Base-by-base conservation (phyloP, 2,888 invertebrate species). In the Cerastoderma edule region DNA sequence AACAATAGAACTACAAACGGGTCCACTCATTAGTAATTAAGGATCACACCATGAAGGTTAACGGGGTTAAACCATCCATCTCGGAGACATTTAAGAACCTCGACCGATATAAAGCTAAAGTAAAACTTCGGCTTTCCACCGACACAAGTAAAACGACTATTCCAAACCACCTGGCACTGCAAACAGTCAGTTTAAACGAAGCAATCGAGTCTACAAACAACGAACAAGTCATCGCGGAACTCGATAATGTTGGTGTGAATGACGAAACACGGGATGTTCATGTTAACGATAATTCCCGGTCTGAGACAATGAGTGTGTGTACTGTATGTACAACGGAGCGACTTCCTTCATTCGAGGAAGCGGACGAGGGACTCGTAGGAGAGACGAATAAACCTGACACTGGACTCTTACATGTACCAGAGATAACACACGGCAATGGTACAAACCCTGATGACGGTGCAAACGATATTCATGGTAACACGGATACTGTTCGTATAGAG, bases 271-370 rank as follows among this genome's bases (percentile, higher is more conserved):
- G n/a, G n/a, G n/a, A n/a, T n/a, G n/a, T n/a, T n/a, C n/a, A n/a
- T n/a, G 32, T 33, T 2, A 10, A 19, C n/a, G 60, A 60, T 16
- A 44, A 60, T 24, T 19, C 39, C 8, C 39, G 27, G 8, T 60
- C 60, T 6, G 60, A 60, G 24, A 60, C 60, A 24, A 60, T 60
- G 8, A 60, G 60, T 39, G 60, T 39, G 2, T 60, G 60, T 60
- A 60, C 60, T 3, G 33, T 39, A 2, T 60, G 60, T 60, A 60
- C 60, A 2, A 32, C 39, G 24, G 60, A 39, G 16, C 60, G 60
- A 10, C 10, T 19, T 39, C 13, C 39, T 0, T 39, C 60, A 24
- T 39, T 39, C 24, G 60, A 60, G 10, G 35, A 35, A 10, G 13
- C 24, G 2, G 60, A 39, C 22, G 60, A 60, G 16, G 60, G 39